phyloP scores from a whole-genome alignment of 1,140 invertebrate species.

The Vanessa tameamea region DNA sequence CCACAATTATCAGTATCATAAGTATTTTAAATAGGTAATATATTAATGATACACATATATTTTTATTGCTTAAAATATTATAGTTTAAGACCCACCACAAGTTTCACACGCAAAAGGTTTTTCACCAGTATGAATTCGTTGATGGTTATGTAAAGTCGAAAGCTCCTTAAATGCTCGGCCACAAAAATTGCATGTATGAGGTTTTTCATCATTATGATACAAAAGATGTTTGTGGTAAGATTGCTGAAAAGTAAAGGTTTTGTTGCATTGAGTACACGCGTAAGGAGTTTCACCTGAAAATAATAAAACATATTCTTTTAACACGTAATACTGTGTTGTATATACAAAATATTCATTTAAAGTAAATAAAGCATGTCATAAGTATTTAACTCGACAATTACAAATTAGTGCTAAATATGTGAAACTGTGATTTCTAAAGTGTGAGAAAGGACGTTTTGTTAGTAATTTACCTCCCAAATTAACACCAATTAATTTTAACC shows the following conservation, averaged over 20 bases:
- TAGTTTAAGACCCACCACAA: constrained; percentile 84
- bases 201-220: constrained; percentile 92
- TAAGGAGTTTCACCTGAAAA: constrained; percentile 91
- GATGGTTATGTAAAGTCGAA: constrained; percentile 94
- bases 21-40: neutral
- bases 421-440: neutral
- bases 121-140: constrained; percentile 93
- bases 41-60: neutral
- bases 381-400: too few relatives aligned
- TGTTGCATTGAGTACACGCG: constrained; percentile 90
- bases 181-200: constrained; percentile 89
- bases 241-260: constrained; percentile 95
- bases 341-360: too few relatives aligned
- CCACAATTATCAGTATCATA: neutral
- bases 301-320: constrained; percentile 8
- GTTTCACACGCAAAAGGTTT: constrained; percentile 95
- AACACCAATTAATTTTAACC: constrained; percentile 78
- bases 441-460: constrained; percentile 40
- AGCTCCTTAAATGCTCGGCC: constrained; percentile 92
- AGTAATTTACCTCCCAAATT: constrained; percentile 68
- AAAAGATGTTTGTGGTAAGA: constrained; percentile 94
- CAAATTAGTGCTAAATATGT: neutral
- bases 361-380: too few relatives aligned
- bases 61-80: neutral
- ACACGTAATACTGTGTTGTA: too few relatives aligned